Evolutionary conservation across 1,140 invertebrate species (phyloP).

Genomic region (Panagrolaimus sp.): DNA sequence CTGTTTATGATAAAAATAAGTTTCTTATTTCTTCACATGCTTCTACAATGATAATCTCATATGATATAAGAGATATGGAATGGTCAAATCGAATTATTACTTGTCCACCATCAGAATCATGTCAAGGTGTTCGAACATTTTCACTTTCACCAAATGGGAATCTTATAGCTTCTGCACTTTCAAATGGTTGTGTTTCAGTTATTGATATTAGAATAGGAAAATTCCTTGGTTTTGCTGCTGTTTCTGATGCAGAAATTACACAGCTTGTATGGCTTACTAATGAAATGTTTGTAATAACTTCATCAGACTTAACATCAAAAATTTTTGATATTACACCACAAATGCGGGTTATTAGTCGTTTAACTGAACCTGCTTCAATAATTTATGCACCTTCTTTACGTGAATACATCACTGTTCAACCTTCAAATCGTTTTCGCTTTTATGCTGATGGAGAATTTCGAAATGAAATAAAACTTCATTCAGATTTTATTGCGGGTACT

Average conservation of each 20-base stretch:
- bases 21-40: background rate
- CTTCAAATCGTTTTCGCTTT: conserved; percentile 2
- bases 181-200: background rate
- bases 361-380: background rate
- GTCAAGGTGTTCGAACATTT: conserved; percentile 6
- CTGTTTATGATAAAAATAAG: background rate
- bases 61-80: background rate
- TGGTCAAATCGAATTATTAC: background rate
- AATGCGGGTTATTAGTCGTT: conserved; percentile 4
- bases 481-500: conserved; percentile 6
- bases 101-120: background rate
- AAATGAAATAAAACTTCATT: background rate
- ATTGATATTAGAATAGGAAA: background rate
- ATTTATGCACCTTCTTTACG: background rate
- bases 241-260: background rate
- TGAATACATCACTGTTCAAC: background rate
- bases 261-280: background rate
- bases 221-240: background rate
- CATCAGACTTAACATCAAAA: background rate
- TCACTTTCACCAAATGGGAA: conserved; percentile 8
- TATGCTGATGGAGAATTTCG: conserved; percentile 2
- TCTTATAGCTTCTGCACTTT: background rate
- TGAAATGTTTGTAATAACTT: background rate
- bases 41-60: background rate
- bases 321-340: background rate